phyloP scores from a whole-genome alignment of 2,888 invertebrate species.

The Erpobdella octoculata region DNA sequence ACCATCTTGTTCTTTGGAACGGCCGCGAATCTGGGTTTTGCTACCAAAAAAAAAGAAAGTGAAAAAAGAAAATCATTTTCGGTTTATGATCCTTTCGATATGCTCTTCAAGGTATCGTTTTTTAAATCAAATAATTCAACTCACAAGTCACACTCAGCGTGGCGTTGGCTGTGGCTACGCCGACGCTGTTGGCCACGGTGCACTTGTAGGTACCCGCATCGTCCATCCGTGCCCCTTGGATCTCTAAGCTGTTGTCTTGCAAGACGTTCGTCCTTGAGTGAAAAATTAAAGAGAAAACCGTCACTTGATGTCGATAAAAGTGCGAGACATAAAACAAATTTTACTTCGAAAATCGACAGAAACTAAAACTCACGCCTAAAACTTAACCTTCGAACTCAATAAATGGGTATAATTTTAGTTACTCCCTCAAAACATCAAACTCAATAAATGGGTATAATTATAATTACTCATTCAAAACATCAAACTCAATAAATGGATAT shows the following conservation, averaged over 20 bases:
- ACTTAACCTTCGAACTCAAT: too few species aligned
- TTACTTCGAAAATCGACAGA: background rate
- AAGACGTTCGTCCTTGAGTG: slow-evolving; percentile 33
- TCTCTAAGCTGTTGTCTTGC: slow-evolving; percentile 35
- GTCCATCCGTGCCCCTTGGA: slow-evolving; percentile 33
- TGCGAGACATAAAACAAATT: background rate
- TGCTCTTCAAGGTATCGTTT: too few species aligned
- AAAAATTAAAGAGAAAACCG: background rate
- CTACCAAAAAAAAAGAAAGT: slow-evolving; percentile 30
- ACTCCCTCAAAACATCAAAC: too few species aligned
- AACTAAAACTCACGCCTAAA: background rate
- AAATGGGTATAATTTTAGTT: too few species aligned
- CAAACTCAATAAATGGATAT: background rate
- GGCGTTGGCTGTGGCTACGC: slow-evolving; percentile 67
- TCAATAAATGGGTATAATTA: too few species aligned
- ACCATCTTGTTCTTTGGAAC: slow-evolving; percentile 37
- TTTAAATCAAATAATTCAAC: slow-evolving; percentile 50
- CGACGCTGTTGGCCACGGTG: slow-evolving; percentile 37
- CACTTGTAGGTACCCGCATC: slow-evolving; percentile 39
- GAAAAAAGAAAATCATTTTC: too few species aligned
- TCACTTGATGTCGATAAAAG: background rate
- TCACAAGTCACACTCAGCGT: slow-evolving; percentile 81
- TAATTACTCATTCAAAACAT: background rate
- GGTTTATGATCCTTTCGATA: too few species aligned
- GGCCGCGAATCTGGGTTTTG: slow-evolving; percentile 35